Conservation (phyloP, 2,113 vertebrate species). For the Tilapia sparmanii region DNA sequence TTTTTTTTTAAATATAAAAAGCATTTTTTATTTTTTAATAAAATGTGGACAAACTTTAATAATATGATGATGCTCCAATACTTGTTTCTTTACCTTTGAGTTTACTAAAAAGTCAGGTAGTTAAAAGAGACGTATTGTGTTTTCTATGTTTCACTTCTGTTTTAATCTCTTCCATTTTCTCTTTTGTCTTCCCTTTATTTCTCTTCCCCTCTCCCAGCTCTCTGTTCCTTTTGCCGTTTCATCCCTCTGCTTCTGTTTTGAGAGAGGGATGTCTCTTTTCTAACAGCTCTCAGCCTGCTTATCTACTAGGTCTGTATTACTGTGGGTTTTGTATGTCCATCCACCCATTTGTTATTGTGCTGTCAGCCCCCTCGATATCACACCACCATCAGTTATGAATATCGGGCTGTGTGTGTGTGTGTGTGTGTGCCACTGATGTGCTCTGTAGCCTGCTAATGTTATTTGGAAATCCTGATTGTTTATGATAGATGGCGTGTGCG, state of each 20-base stretch:
- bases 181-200: slow-evolving; percentile 44
- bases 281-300: slow-evolving; percentile 68
- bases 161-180: slow-evolving; percentile 47
- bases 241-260: slow-evolving; percentile 62
- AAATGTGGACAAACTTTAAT: not conserved
- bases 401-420: slow-evolving; percentile 20
- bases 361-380: slow-evolving; percentile 32
- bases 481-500: not conserved
- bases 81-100: not conserved
- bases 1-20: not conserved
- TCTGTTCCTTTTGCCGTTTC: slow-evolving; percentile 45
- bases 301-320: slow-evolving; percentile 80
- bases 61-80: not conserved
- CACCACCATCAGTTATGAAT: slow-evolving; percentile 37
- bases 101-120: not conserved
- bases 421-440: slow-evolving; percentile 18
- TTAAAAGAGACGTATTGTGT: not conserved
- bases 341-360: slow-evolving; percentile 38
- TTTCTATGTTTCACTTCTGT: slow-evolving; percentile 28
- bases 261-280: slow-evolving; percentile 78
- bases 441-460: slow-evolving; percentile 8
- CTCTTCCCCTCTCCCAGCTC: slow-evolving; percentile 58
- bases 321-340: slow-evolving; percentile 26
- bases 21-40: not conserved
- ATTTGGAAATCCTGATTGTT: slow-evolving; percentile 39